Conservation (phyloP, 1,140 invertebrate genomes). For the Araneus ventricosus region DNA sequence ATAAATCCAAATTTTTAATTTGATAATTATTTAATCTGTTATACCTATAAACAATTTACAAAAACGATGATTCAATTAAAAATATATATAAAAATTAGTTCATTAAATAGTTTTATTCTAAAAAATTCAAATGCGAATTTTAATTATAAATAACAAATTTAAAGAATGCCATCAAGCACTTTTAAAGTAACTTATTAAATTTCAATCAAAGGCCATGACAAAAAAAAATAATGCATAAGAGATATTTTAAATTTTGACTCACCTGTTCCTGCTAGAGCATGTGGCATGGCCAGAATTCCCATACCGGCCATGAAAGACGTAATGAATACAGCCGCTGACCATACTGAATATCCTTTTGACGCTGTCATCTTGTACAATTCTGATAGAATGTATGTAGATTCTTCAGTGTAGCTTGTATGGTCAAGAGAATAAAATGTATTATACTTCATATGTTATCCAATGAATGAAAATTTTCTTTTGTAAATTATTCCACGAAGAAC, state of each 20-base stretch:
- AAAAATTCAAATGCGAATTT: no score
- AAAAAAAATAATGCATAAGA: neutral
- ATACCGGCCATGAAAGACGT: conserved; percentile 80
- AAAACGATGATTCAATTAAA: no score
- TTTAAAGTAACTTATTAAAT: no score
- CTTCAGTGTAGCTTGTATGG: neutral
- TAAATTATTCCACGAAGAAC: no score
- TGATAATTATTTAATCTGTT: no score
- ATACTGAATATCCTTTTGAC: conserved; percentile 46
- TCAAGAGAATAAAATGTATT: neutral
- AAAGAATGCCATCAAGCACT: no score
- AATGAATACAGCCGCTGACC: conserved; percentile 58
- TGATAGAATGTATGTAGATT: neutral
- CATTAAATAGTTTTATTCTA: no score
- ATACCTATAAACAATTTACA: no score
- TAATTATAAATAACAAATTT: no score
- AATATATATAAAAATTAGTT: no score
- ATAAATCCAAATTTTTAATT: no score
- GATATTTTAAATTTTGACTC: conserved; percentile 65
- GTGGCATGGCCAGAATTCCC: conserved; percentile 87
- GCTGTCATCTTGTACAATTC: neutral
- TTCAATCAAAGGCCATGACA: neutral
- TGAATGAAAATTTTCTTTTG: neutral
- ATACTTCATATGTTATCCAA: neutral
- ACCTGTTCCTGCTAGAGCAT: conserved; percentile 85